phyloP scores from a whole-genome alignment of 2,888 invertebrate genomes.

The Baronia brevicornis region DNA sequence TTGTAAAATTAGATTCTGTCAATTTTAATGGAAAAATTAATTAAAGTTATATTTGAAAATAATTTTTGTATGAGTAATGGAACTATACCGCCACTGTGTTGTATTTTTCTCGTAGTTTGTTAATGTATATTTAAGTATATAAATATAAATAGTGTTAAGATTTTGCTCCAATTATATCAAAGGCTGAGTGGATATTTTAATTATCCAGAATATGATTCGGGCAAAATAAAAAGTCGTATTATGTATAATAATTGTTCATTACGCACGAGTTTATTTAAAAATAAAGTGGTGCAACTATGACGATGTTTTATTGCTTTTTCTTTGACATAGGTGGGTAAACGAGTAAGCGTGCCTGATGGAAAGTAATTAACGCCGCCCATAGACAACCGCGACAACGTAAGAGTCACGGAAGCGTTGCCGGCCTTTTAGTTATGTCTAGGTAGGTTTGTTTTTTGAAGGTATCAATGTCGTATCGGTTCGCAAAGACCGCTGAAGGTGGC shows the following conservation, averaged over 20 bases:
- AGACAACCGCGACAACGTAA: too few relatives aligned
- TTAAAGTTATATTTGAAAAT: background rate
- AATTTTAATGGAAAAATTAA: conserved; percentile 5
- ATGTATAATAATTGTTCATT: conserved; percentile 14
- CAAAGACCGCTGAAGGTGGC: too few relatives aligned
- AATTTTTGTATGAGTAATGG: too few relatives aligned
- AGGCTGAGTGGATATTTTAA: conserved; percentile 55
- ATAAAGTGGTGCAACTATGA: conserved; percentile 20
- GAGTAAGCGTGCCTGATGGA: too few relatives aligned
- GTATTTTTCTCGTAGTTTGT: too few relatives aligned
- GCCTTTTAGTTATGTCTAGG: too few relatives aligned
- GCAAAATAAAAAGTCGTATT: conserved; percentile 26
- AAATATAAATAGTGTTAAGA: conserved; percentile 20
- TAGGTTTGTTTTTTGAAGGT: too few relatives aligned
- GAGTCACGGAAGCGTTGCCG: too few relatives aligned
- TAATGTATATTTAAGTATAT: conserved; percentile 10
- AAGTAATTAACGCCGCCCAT: too few relatives aligned
- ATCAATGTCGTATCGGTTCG: too few relatives aligned
- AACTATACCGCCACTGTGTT: conserved; percentile 8
- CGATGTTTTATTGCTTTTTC: too few relatives aligned
- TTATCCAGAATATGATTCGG: conserved; percentile 50
- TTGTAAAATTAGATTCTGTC: conserved; percentile 4
- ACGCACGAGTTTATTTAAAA: conserved; percentile 9
- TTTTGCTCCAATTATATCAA: conserved; percentile 45
- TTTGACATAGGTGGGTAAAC: too few relatives aligned